Evolutionary conservation across 2,888 invertebrate species (phyloP).

Genomic region (Dinocampus coccinellae): DNA sequence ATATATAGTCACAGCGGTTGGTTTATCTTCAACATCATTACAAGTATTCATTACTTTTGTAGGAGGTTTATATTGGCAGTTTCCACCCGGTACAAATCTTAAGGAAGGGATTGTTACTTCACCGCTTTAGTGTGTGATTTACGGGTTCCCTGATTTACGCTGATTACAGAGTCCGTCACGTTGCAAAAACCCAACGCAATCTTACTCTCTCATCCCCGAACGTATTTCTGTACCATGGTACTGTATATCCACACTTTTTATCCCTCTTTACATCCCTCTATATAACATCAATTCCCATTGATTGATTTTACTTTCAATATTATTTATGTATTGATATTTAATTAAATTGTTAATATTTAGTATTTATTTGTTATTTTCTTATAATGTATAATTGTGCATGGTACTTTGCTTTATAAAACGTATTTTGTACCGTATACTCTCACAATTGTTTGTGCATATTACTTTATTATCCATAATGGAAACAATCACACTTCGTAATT

Average conservation of each 20-base stretch:
- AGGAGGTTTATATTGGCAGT: slow-evolving; percentile 30
- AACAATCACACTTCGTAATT: no score
- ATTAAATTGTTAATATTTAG: not conserved
- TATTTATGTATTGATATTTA: slow-evolving; percentile 58
- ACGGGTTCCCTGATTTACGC: slow-evolving; percentile 69
- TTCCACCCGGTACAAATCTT: slow-evolving; percentile 58
- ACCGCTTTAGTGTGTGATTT: slow-evolving; percentile 66
- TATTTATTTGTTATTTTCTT: not conserved
- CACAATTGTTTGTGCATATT: not conserved
- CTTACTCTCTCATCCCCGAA: slow-evolving; percentile 9
- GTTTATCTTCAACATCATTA: slow-evolving; percentile 19
- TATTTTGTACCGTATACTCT: not conserved
- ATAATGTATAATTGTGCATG: not conserved
- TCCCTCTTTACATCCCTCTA: not conserved
- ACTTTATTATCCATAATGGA: not conserved
- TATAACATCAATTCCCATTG: slow-evolving; percentile 62
- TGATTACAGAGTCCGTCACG: slow-evolving; percentile 64
- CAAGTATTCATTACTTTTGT: slow-evolving; percentile 12
- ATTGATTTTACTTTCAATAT: slow-evolving; percentile 66
- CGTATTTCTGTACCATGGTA: slow-evolving; percentile 50
- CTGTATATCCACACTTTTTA: slow-evolving; percentile 6
- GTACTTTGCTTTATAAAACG: not conserved
- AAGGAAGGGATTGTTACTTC: slow-evolving; percentile 44
- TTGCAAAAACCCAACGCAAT: slow-evolving; percentile 1
- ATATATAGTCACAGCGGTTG: not conserved